These are phyloP conservation scores for Epinephelus fuscoguttatus DNA, from an alignment of 2,113 vertebrate genomes.

Conservation along the genomic window DNA sequence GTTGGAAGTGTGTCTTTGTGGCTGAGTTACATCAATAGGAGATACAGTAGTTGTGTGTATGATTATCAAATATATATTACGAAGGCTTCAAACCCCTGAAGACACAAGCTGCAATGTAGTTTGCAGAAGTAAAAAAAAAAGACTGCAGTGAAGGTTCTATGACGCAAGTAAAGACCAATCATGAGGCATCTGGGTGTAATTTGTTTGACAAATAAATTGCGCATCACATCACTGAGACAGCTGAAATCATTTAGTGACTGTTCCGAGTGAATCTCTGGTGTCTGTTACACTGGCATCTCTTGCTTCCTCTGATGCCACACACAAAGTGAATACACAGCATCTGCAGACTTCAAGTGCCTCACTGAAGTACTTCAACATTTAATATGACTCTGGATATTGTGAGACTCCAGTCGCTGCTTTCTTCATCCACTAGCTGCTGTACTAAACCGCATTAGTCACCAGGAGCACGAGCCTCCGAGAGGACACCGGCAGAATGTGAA, in stretches of 20 bases:
- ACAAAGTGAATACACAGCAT: conserved; percentile 13
- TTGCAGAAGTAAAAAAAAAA: conserved; percentile 7
- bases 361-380: conserved; percentile 18
- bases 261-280: conserved; percentile 28
- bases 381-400: conserved; percentile 22
- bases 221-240: conserved; percentile 33
- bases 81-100: not conserved
- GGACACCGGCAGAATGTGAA: conserved; percentile 49
- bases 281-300: conserved; percentile 9
- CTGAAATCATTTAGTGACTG: conserved; percentile 49
- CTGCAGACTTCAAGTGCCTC: conserved; percentile 26
- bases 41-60: not conserved
- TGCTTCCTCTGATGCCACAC: conserved; percentile 33
- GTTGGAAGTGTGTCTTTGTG: not conserved
- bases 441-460: conserved; percentile 57
- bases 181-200: conserved; percentile 47
- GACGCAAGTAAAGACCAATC: not conserved
- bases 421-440: conserved; percentile 38
- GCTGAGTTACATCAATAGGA: not conserved
- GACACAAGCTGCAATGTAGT: not conserved
- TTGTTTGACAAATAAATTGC: conserved; percentile 51
- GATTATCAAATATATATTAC: not conserved
- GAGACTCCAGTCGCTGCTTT: conserved; percentile 31
- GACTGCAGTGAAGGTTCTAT: conserved; percentile 14
- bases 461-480: conserved; percentile 45